Evolutionary conservation across 2,797 vertebrate species (phyloP).

Genomic region (Lemur catta): DNA sequence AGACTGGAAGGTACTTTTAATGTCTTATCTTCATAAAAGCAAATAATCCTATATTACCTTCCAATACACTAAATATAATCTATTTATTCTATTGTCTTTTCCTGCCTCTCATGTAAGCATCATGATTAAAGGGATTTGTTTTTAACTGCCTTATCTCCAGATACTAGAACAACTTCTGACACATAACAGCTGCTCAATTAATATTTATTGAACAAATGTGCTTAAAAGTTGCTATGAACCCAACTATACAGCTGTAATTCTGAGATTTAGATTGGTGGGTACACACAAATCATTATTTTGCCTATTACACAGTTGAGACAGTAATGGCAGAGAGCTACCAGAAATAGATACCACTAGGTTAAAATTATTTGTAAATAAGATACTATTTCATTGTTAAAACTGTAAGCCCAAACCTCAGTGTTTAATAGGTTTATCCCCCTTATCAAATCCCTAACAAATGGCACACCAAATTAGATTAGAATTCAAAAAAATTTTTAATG

Average conservation of each 20-base stretch:
- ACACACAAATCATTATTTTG: not conserved
- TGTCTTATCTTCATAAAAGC: not conserved
- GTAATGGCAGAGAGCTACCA: not conserved
- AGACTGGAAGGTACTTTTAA: not conserved
- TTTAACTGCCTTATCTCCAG: not conserved
- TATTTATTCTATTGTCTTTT: not conserved
- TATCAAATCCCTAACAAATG: not conserved
- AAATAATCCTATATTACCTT: not conserved
- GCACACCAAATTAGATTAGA: not conserved
- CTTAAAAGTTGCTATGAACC: not conserved
- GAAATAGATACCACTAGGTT: not conserved
- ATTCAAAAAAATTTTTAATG: not conserved
- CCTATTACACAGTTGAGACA: not conserved
- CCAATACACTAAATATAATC: not conserved
- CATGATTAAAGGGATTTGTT: not conserved
- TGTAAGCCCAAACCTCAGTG: not conserved
- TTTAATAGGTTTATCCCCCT: conserved; percentile 19
- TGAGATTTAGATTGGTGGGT: not conserved
- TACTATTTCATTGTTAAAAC: not conserved
- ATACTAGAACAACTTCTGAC: not conserved
- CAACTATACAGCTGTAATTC: not conserved
- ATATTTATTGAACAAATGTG: not conserved
- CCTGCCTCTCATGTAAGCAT: not conserved
- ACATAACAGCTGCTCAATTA: not conserved
- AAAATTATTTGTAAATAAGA: not conserved